Percentiles rank a stretch among this genome's conserved stretches.
Conservation (phyloP, 2,888 invertebrate genomes). For the Heliconius aoede region DNA sequence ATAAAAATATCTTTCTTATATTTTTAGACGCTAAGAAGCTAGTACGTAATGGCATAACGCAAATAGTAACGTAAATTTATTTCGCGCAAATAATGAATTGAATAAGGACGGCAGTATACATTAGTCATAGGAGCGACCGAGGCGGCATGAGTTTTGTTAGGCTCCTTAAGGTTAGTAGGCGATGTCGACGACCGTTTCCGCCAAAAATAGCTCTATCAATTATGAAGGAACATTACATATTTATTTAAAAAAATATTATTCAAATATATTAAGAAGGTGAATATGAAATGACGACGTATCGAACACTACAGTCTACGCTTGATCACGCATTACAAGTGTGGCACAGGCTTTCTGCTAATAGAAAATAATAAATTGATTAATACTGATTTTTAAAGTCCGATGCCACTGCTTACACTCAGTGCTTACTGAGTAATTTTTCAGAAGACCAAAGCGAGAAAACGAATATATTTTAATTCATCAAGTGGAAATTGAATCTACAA, state of each 20-base stretch:
- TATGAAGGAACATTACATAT: not conserved
- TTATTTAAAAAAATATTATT: not conserved
- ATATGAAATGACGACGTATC: no score
- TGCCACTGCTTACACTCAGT: no score
- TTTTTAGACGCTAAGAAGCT: conserved; percentile 16
- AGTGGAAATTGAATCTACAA: no score
- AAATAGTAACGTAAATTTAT: conserved; percentile 25
- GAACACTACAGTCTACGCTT: no score
- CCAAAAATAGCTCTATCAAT: conserved; percentile 59
- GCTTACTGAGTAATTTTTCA: no score
- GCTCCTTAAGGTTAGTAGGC: conserved; percentile 51
- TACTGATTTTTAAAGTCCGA: no score
- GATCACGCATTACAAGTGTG: no score
- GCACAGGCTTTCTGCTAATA: no score
- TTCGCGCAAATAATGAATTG: conserved; percentile 13
- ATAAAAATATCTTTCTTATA: conserved; percentile 9
- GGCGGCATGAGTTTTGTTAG: conserved; percentile 34
- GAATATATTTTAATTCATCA: no score
- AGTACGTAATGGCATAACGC: conserved; percentile 20
- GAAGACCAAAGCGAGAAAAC: no score
- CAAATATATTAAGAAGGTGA: not conserved
- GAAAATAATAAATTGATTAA: no score
- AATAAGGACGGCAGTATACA: conserved; percentile 3
- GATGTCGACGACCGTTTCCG: conserved; percentile 64
- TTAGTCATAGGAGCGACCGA: conserved; percentile 22